Evolutionary conservation across 2,888 invertebrate genomes (phyloP), one percentile per base, ranked within the genome.

Genomic region (Ethmia dodecea): DNA sequence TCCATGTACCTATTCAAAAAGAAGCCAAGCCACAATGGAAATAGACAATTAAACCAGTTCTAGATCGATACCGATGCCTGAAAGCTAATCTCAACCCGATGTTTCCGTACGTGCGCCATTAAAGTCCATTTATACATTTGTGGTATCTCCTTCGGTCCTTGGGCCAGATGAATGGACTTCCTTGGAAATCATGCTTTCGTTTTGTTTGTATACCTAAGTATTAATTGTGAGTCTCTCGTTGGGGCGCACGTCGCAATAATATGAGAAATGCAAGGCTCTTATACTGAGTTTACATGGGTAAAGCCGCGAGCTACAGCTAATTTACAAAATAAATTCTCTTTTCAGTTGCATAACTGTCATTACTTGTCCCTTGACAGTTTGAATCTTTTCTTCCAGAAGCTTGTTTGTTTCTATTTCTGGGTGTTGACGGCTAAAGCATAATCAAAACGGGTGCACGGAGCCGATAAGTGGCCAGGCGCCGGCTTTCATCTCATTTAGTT

Each of bases 401-500:
- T 45, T 56, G 58, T 71, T 56, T 61, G 60, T 52, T 57, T 78
- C 77, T 84, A 83, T 86, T 83, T 80, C 60, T 56, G 74, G 72
- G 63, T 73, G 76, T 62, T 80, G 81, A 83, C 80, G 75, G 70
- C 71, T 59, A 59, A 60, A 63, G 60, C 63, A 70, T 76, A 74
- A 75, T 75, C 75, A 69, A 68, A 67, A 67, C 72, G 70, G 65
- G 68, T 66, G 72, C 67, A 72, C 64, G 57, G 64, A 71, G 68
- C 65, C 68, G 79, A 81, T 84, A 84, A 84, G 84, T 83, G 77
- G 72, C 57, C 55, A 68, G 56, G 75, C 73, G 73, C 72, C 68
- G 57, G 70, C 84, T 83, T 79, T 80, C 81, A 80, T 79, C 78
- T 81, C 60, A 45, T n/a, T n/a, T n/a, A n/a, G n/a, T n/a, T n/a